These are phyloP conservation scores for Perizoma flavofasciatum DNA, from an alignment of 2,888 invertebrate species.

Conservation along the genomic window DNA sequence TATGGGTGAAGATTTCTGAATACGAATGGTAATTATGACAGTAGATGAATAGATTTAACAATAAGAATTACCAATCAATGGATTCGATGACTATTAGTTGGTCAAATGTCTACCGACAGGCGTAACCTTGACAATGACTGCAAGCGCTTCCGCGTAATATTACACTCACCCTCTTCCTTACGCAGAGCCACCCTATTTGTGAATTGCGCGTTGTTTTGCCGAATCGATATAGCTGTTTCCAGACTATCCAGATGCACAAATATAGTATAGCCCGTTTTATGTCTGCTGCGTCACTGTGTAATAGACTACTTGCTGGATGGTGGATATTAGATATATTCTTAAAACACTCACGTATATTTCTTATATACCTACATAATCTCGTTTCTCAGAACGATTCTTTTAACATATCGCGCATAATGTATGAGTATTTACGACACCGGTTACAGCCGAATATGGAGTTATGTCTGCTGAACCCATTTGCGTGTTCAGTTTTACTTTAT, in stretches of 20 bases:
- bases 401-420: not conserved
- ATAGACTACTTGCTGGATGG: too few species aligned
- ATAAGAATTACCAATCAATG: conserved; percentile 33
- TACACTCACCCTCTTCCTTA: conserved; percentile 46
- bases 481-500: conserved; percentile 18
- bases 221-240: conserved; percentile 52
- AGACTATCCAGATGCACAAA: conserved; percentile 8
- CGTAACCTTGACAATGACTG: conserved; percentile 75
- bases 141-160: conserved; percentile 52
- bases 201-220: conserved; percentile 49
- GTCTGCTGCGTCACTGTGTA: conserved; percentile 6
- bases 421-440: conserved; percentile 16
- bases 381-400: not conserved
- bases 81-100: conserved; percentile 48
- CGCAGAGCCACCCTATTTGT: conserved; percentile 35
- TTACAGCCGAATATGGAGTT: conserved; percentile 13
- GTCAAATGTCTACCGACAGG: conserved; percentile 54
- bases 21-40: not conserved
- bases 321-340: too few species aligned
- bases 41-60: not conserved
- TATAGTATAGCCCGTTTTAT: conserved; percentile 3
- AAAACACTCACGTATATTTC: too few species aligned
- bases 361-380: too few species aligned
- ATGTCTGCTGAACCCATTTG: conserved; percentile 2
- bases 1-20: conserved; percentile 2